A percentile compares a stretch with the other conserved stretches of the same genome.
Conservation (phyloP, 2,113 vertebrate genomes). For the Falcunculus frontatus region DNA sequence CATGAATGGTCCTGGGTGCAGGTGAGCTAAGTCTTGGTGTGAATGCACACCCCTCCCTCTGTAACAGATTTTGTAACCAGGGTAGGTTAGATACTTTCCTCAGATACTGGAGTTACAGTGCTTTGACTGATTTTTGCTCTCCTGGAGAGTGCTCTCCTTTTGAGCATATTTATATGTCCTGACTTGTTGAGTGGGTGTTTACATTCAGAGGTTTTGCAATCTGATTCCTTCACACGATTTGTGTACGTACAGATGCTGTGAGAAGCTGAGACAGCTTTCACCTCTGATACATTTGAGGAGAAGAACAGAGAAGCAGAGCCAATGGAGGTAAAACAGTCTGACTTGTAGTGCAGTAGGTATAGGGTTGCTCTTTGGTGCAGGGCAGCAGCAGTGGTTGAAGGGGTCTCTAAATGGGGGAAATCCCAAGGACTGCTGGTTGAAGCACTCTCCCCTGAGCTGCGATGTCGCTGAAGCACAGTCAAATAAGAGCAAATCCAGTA, state of each 20-base stretch:
- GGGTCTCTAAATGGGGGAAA: not conserved
- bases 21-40: not conserved
- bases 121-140: not conserved
- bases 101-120: not conserved
- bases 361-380: not conserved
- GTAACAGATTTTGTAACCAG: not conserved
- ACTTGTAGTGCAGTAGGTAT: not conserved
- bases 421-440: not conserved
- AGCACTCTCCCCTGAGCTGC: fast-evolving
- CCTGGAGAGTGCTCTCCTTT: not conserved
- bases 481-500: not conserved
- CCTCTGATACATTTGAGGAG: not conserved
- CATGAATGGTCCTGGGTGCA: not conserved
- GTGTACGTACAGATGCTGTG: not conserved
- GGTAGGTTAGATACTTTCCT: not conserved
- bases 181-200: not conserved
- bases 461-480: not conserved
- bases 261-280: not conserved
- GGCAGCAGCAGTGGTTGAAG: fast-evolving
- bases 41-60: not conserved
- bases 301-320: not conserved
- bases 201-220: not conserved
- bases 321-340: not conserved
- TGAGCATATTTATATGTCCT: not conserved
- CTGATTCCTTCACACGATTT: not conserved